Conservation (phyloP, 2,888 invertebrate species). For the Aromia moschata region DNA sequence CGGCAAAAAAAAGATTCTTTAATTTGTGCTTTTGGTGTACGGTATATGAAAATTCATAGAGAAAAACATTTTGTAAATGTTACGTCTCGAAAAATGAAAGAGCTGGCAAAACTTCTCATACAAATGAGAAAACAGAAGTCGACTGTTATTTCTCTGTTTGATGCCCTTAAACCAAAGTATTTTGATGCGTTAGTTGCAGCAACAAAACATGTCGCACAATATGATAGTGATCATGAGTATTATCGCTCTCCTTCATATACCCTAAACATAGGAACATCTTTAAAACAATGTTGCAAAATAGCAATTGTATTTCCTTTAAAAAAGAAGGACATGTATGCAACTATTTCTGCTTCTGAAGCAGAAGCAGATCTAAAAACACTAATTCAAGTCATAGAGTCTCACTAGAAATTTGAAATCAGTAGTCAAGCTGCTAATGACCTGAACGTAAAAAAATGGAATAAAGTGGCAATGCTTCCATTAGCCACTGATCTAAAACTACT, state of each 20-base stretch:
- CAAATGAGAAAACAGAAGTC: conserved; percentile 26
- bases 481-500: too few relatives aligned
- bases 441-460: background rate
- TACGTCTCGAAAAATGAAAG: conserved; percentile 35
- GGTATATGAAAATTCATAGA: conserved; percentile 27
- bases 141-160: conserved; percentile 17
- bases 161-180: conserved; percentile 23
- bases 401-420: conserved; percentile 35
- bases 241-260: conserved; percentile 37
- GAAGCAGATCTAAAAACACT: conserved; percentile 41
- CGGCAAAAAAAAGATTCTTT: conserved; percentile 30
- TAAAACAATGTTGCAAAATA: conserved; percentile 45
- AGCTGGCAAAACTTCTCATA: conserved; percentile 25
- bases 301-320: conserved; percentile 25
- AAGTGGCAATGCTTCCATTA: too few relatives aligned
- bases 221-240: conserved; percentile 37
- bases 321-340: background rate
- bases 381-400: conserved; percentile 32
- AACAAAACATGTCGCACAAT: conserved; percentile 34
- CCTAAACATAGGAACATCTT: conserved; percentile 41
- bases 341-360: too few relatives aligned
- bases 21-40: conserved; percentile 27
- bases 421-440: background rate
- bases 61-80: conserved; percentile 26
- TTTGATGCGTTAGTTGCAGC: conserved; percentile 25